Evolutionary conservation across 2,113 vertebrate species (phyloP), one percentile per base, ranked within the genome.

Genomic region (Heliornis fulica): DNA sequence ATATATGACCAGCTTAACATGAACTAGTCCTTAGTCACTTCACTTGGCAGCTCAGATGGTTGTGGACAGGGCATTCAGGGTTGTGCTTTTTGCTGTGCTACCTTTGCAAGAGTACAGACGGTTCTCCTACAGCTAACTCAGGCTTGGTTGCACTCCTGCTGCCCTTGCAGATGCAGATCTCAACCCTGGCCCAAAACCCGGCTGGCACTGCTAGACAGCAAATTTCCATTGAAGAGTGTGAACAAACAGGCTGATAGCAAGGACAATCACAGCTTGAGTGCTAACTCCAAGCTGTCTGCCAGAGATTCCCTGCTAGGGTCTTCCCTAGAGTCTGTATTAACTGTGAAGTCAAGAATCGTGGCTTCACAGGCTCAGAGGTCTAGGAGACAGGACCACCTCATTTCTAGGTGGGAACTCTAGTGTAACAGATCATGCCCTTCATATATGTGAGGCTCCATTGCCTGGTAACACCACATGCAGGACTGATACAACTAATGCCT

Each of bases 401-500:
- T 50, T 45, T 71, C 50, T 65, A 69, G 36, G 32, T 32, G 41
- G 75, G 87, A 93, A 65, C 4, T 10, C 25, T 15, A 12, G 19
- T 3, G 31, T 36, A 21, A 74, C 8, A 65, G 25, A 60, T 38
- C 23, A 34, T 3, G 21, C 3, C 34, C 20, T 76, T 65, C 18
- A 7, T 29, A 3, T n/a, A 31, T 57, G 65, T 65, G 45, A 74
- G 46, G 17, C 19, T 74, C 4, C 7, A 21, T 29, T 29, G 36
- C 20, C 57, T 38, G 26, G 59, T 10, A 63, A 65, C 22, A 46
- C 18, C 11, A 26, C 22, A 9, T 0, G 1, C 23, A 29, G n/a
- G 43, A 56, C 38, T 29, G 51, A 66, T 11, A 77, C 4, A 82
- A 45, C 9, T 26, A 80, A 50, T 3, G 15, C 26, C 22, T 63